A percentile compares a stretch with the other conserved stretches of the same genome.
phyloP scores from a whole-genome alignment of 2,888 invertebrate genomes.

The Spodoptera picta region DNA sequence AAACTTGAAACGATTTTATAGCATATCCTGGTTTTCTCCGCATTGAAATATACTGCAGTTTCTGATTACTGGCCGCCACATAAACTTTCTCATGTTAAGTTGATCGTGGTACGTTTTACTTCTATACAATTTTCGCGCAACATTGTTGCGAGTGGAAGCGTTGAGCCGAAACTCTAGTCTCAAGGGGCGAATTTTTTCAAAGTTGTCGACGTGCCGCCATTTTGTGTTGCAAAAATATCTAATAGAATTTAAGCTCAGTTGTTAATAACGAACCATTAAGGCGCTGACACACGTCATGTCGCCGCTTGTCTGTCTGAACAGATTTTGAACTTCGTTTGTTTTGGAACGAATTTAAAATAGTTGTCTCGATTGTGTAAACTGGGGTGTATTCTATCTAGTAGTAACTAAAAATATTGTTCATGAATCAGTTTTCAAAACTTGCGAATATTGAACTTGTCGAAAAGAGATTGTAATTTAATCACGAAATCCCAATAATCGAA shows the following conservation, averaged over 20 bases:
- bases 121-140: slow-evolving; percentile 41
- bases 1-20: background rate
- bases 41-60: background rate
- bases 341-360: slow-evolving; percentile 24
- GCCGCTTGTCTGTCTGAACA: slow-evolving; percentile 2
- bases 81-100: slow-evolving; percentile 31
- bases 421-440: too few relatives aligned
- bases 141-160: slow-evolving; percentile 34
- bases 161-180: slow-evolving; percentile 41
- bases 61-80: slow-evolving; percentile 5
- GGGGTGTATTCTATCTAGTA: slow-evolving; percentile 4
- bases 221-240: slow-evolving; percentile 45
- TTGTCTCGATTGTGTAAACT: background rate
- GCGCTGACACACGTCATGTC: slow-evolving; percentile 35
- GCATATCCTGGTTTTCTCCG: background rate
- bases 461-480: too few relatives aligned
- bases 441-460: too few relatives aligned
- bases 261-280: slow-evolving; percentile 54
- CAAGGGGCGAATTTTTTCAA: slow-evolving; percentile 54
- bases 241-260: slow-evolving; percentile 44
- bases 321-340: background rate
- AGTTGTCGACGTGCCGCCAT: slow-evolving; percentile 46
- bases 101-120: slow-evolving; percentile 36
- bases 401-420: slow-evolving; percentile 1
- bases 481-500: background rate